These are phyloP conservation scores for Schizotus pectinicornis DNA, from an alignment of 2,888 invertebrate species.

Conservation along the genomic window DNA sequence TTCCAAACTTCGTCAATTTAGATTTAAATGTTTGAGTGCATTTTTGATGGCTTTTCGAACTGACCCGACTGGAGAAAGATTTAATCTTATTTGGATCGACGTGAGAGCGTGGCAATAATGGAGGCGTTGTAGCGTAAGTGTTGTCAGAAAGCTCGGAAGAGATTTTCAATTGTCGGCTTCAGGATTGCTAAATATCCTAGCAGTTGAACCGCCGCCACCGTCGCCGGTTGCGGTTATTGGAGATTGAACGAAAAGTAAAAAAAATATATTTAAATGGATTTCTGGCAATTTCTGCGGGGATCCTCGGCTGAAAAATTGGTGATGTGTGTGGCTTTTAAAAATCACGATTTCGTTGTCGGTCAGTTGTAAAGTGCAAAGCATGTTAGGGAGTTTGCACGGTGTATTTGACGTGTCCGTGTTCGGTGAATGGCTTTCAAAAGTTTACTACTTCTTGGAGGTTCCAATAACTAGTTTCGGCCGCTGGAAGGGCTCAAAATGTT, in stretches of 20 bases:
- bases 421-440: no score
- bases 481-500: no score
- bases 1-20: neutral
- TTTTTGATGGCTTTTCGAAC: neutral
- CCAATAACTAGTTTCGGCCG: no score
- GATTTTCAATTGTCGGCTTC: neutral
- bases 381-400: constrained; percentile 2
- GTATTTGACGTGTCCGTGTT: neutral
- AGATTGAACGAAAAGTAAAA: no score
- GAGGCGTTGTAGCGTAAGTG: neutral
- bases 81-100: constrained; percentile 10
- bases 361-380: neutral
- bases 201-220: no score
- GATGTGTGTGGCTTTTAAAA: constrained; percentile 5
- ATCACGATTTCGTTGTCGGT: constrained; percentile 1
- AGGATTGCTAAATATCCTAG: neutral
- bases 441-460: no score
- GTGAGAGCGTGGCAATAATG: constrained; percentile 8
- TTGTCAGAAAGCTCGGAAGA: no score
- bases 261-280: neutral
- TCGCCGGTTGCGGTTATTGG: no score
- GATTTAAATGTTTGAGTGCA: neutral
- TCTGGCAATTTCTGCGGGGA: neutral
- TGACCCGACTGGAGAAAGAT: constrained; percentile 5
- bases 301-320: no score